phyloP scores from a whole-genome alignment of 2,113 vertebrate species.

The Gasterosteus nipponicus region DNA sequence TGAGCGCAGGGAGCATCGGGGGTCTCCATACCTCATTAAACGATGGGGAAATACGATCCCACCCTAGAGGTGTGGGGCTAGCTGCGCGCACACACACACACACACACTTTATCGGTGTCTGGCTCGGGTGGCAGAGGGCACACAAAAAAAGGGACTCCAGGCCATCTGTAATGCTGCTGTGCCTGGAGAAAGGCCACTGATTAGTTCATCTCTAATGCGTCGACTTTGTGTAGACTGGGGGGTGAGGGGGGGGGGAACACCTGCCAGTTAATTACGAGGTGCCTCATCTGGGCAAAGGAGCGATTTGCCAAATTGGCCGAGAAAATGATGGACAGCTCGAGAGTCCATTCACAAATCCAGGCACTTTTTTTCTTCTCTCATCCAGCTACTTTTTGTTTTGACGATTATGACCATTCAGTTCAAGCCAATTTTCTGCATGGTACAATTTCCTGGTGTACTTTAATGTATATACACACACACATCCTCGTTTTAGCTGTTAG shows the following conservation, averaged over 20 bases:
- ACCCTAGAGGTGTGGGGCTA: conserved; percentile 55
- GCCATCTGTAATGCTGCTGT: conserved; percentile 65
- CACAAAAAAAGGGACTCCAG: conserved; percentile 36
- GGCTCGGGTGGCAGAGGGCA: conserved; percentile 24
- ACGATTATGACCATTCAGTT: neutral
- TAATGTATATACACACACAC: neutral
- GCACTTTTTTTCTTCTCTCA: neutral
- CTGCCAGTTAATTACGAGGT: conserved; percentile 61
- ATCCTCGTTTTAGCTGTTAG: neutral
- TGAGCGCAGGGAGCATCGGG: conserved; percentile 41
- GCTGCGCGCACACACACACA: conserved; percentile 1
- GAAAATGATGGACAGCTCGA: conserved; percentile 23
- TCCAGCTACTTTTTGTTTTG: neutral
- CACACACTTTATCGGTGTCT: conserved; percentile 48
- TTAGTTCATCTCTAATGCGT: conserved; percentile 47
- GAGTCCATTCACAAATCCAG: neutral
- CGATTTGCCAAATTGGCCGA: conserved; percentile 32
- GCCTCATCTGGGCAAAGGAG: conserved; percentile 57
- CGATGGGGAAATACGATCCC: conserved; percentile 68
- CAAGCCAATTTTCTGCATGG: neutral
- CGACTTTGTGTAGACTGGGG: conserved; percentile 5
- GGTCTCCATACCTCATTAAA: conserved; percentile 75
- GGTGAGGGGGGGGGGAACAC: conserved; percentile 34
- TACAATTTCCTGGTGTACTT: neutral
- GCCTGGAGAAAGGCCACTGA: conserved; percentile 44